Evolutionary conservation across 2,888 invertebrate species (phyloP).

Genomic region (Sesamia inferens): DNA sequence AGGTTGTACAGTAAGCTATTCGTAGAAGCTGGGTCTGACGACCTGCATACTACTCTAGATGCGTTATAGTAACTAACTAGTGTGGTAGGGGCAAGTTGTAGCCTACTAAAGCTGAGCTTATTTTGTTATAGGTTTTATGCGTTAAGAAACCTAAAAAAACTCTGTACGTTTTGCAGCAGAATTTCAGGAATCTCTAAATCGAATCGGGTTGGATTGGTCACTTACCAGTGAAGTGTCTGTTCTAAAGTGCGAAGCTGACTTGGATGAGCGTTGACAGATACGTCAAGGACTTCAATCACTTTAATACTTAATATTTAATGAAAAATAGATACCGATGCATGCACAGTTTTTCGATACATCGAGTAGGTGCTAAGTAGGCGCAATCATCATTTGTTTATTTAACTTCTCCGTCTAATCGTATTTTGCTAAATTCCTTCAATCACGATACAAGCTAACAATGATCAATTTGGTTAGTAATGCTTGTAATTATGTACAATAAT

Average conservation of each 20-base stretch:
- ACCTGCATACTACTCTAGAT: slow-evolving; percentile 27
- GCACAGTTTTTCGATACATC: background rate
- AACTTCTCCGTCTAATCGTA: background rate
- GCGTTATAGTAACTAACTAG: background rate
- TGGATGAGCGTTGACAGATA: background rate
- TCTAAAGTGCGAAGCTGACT: background rate
- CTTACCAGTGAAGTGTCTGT: background rate
- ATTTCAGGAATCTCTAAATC: background rate
- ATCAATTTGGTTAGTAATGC: slow-evolving; percentile 32
- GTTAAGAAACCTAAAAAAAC: too few relatives aligned
- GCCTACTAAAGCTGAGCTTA: too few relatives aligned
- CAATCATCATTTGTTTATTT: background rate
- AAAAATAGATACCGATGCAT: background rate
- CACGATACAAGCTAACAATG: slow-evolving; percentile 16
- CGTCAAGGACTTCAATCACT: background rate
- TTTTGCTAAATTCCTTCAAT: slow-evolving; percentile 3
- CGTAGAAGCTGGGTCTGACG: slow-evolving; percentile 24
- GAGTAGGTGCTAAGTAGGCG: background rate
- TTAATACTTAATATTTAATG: background rate
- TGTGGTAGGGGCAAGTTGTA: too few relatives aligned
- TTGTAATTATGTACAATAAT: slow-evolving; percentile 28
- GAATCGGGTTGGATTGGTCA: background rate
- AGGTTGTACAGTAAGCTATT: slow-evolving; percentile 10
- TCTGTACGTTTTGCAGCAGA: background rate
- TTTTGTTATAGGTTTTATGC: background rate